Evolutionary conservation across 2,888 invertebrate species (phyloP).

Genomic region (Chymomyza caudatula): DNA sequence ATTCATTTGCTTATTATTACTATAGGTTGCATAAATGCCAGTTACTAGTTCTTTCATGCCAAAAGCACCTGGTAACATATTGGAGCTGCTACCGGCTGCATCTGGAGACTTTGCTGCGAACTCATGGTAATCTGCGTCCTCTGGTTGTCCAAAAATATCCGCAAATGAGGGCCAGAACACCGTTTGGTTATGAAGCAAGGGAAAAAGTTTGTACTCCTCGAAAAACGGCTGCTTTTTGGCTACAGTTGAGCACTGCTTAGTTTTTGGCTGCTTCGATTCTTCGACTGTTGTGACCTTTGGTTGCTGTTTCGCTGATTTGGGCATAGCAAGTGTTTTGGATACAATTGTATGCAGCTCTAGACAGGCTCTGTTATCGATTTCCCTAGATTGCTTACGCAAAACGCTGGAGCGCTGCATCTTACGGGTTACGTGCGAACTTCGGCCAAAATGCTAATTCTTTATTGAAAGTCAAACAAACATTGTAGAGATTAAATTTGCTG

Average conservation of each 20-base stretch:
- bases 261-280: not conserved
- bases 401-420: too few relatives aligned
- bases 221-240: not conserved
- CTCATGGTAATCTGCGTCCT: slow-evolving; percentile 26
- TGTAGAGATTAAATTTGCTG: too few relatives aligned
- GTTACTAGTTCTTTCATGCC: slow-evolving; percentile 23
- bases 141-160: slow-evolving; percentile 51
- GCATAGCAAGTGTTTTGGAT: too few relatives aligned
- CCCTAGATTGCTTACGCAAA: not conserved
- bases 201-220: slow-evolving; percentile 43
- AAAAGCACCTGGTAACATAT: slow-evolving; percentile 26
- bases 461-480: not conserved
- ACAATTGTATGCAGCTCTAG: not conserved
- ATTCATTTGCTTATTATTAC: not conserved
- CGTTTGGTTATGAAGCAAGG: slow-evolving; percentile 44
- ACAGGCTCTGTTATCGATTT: not conserved
- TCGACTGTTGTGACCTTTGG: not conserved
- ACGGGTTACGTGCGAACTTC: not conserved
- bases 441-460: not conserved
- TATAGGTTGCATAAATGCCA: not conserved
- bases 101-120: not conserved
- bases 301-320: too few relatives aligned
- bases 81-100: not conserved
- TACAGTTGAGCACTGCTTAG: not conserved
- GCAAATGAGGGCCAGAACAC: slow-evolving; percentile 45